These are phyloP conservation scores for Dryobotodes eremita DNA, from an alignment of 2,888 invertebrate genomes.

Conservation along the genomic window DNA sequence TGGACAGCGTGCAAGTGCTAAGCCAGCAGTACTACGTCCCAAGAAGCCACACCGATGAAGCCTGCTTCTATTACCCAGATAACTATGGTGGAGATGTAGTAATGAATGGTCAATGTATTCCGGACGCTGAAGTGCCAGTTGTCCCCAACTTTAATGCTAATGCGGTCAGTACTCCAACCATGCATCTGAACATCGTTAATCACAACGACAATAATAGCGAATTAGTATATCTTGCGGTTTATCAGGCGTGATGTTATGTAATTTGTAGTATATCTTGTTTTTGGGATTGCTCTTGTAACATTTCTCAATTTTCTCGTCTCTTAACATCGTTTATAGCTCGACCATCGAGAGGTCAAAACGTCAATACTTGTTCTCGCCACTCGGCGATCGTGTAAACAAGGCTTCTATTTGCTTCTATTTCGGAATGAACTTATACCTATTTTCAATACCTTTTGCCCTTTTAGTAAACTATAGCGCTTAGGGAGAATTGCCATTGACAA, in stretches of 20 bases:
- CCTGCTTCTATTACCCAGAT: constrained; percentile 85
- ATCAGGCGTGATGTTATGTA: neutral
- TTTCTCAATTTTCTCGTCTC: neutral
- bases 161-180: constrained; percentile 70
- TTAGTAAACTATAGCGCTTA: neutral
- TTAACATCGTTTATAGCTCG: neutral
- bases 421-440: neutral
- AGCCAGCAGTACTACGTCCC: constrained; percentile 75
- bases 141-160: constrained; percentile 73
- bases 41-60: constrained; percentile 76
- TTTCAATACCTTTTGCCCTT: neutral
- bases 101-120: constrained; percentile 78
- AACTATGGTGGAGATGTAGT: constrained; percentile 82
- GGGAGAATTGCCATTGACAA: neutral
- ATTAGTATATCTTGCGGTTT: neutral
- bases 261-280: neutral
- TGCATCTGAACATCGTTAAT: neutral
- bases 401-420: neutral
- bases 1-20: constrained; percentile 76
- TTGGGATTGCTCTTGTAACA: neutral
- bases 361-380: neutral
- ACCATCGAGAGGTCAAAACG: neutral
- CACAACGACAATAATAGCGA: neutral
- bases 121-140: constrained; percentile 69
- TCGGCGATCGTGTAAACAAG: neutral